phyloP scores from a whole-genome alignment of 64 coral and sea anemone genomes.

The Pachyseris speciosa region DNA sequence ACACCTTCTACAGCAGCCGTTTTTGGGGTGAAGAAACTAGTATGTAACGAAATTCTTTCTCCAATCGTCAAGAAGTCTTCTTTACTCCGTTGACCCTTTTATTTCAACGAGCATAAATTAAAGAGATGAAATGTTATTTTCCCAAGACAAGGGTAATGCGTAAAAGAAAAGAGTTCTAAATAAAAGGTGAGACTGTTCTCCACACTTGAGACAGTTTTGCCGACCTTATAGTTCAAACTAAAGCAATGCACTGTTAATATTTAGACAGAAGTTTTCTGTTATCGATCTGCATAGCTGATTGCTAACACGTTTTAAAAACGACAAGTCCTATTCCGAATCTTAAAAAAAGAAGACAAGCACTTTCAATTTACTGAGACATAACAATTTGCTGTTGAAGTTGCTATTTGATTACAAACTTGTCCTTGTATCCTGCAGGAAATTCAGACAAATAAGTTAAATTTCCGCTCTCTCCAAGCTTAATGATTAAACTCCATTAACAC shows the following conservation, averaged over 20 bases:
- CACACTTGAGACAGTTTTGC: background rate
- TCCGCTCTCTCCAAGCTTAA: background rate
- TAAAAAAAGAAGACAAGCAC: too few species aligned
- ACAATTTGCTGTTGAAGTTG: background rate
- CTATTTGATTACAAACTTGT: background rate
- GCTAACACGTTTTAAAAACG: constrained; percentile 1
- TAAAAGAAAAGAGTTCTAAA: background rate
- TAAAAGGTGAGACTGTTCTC: background rate
- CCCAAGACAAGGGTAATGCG: background rate
- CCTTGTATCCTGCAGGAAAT: background rate
- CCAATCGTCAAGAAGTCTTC: background rate
- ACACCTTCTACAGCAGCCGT: background rate
- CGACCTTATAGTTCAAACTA: constrained; percentile 1
- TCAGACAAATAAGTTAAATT: background rate
- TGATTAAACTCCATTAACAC: constrained; percentile 4
- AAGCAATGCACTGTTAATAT: background rate
- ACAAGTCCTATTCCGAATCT: too few species aligned
- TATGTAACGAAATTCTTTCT: too few species aligned
- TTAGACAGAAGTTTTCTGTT: constrained; percentile 11
- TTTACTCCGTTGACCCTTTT: background rate
- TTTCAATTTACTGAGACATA: too few species aligned
- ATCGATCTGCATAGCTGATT: background rate
- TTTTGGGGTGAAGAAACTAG: too few species aligned
- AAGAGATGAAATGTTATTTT: constrained; percentile 20
- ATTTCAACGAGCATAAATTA: background rate